These are phyloP conservation scores for Hoplias malabaricus DNA, from an alignment of 2,113 vertebrate genomes.

Conservation along the genomic window DNA sequence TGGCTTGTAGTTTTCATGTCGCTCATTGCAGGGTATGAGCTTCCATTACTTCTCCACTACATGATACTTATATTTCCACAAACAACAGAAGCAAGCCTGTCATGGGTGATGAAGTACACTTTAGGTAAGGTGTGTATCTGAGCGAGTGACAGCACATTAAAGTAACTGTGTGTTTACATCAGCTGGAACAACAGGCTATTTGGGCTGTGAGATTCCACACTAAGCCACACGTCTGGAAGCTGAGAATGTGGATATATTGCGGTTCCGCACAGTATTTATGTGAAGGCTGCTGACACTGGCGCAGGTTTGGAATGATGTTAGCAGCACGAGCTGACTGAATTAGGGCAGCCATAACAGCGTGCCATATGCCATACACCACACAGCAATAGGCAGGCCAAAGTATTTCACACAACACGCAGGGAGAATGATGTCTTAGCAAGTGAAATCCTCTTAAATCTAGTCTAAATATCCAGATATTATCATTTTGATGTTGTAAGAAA, in stretches of 20 bases:
- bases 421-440: too few species aligned
- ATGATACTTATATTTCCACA: too few species aligned
- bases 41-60: too few species aligned
- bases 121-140: not conserved
- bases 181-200: not conserved
- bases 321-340: not conserved
- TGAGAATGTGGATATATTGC: not conserved
- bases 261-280: not conserved
- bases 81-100: too few species aligned
- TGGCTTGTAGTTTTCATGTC: too few species aligned
- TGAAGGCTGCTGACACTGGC: not conserved
- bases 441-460: too few species aligned
- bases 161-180: not conserved
- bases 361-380: conserved; percentile 10
- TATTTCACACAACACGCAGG: not conserved
- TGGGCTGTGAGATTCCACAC: not conserved
- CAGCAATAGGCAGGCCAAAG: not conserved
- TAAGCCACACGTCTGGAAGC: too few species aligned
- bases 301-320: conserved; percentile 17
- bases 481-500: too few species aligned
- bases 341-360: not conserved
- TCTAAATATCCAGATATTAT: too few species aligned
- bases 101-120: too few species aligned
- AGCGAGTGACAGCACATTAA: not conserved
- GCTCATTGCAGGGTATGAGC: too few species aligned